Base-by-base conservation (phyloP, 2,113 vertebrate genomes). In the Rallus limicola region DNA sequence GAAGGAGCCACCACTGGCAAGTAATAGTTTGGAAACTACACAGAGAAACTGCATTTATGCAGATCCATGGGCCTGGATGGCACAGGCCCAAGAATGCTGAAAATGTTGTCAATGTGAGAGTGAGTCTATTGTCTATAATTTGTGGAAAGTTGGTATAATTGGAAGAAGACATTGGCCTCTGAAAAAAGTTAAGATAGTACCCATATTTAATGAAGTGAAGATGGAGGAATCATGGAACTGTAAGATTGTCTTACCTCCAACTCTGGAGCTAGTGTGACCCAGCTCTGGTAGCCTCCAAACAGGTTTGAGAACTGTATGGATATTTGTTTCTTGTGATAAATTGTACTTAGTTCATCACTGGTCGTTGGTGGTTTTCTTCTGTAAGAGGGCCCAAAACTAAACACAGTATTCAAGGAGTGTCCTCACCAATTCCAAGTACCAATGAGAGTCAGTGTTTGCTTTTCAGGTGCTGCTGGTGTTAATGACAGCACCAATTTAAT, bases 401-500 rank as follows among this genome's bases (percentile, higher is more conserved):
- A 20, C 17, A 14, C 29, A 33, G 16, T 17, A 28, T 46, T 53
- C 0, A 1, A 10, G 4, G 7, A 26, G 9, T 0, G 6, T 26
- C 6, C 52, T 65, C 38, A 29, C 24, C 28, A 59, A 12, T 25
- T 23, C 25, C 15, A 42, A 80, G 29, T 5, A 52, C 7, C 36
- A 69, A 55, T 7, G 12, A 50, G 19, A 77, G 19, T 74, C 16
- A 3, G 0, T 44, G 86, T 67, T 81, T 10, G 5, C 18, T 63
- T 74, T 75, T 65, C 15, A 42, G 7, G 14, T n/a, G 20, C 18
- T 78, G 20, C 4, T 46, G 46, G 5, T 67, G 18, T 46, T 69
- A 26, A 12, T 19, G 24, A 31, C 42, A 38, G 10, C 52, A 68
- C 13, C 11, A 56, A 52, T 78, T 72, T 24, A 13, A 26, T 10